Conservation (phyloP, 2,888 invertebrate genomes). For the Anodontia alba region DNA sequence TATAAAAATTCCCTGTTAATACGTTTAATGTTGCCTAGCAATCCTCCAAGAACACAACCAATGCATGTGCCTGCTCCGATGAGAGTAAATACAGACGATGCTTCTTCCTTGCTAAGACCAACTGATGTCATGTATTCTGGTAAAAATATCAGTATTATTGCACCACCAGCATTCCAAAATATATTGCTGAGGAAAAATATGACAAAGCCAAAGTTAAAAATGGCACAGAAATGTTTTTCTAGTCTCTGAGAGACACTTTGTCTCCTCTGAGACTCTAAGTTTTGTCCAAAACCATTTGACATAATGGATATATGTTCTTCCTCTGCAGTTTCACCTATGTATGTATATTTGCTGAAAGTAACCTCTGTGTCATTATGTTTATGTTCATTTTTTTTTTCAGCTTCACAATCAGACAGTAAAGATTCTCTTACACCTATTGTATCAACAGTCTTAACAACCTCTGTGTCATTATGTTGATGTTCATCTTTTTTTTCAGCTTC, state of each 20-base stretch:
- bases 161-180: slow-evolving; percentile 75
- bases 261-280: not conserved
- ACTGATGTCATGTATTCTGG: slow-evolving; percentile 69
- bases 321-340: not conserved
- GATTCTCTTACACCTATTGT: too few relatives aligned
- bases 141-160: slow-evolving; percentile 69
- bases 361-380: not conserved
- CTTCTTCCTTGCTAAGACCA: slow-evolving; percentile 64
- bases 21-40: slow-evolving; percentile 70
- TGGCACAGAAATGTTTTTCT: slow-evolving; percentile 39
- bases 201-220: slow-evolving; percentile 67
- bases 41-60: slow-evolving; percentile 74
- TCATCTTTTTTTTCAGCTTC: not conserved
- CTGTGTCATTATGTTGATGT: not conserved
- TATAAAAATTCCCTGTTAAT: slow-evolving; percentile 68
- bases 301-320: not conserved
- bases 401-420: not conserved
- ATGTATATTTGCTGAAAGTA: not conserved
- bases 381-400: not conserved
- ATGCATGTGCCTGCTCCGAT: slow-evolving; percentile 70
- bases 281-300: not conserved
- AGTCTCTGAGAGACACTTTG: slow-evolving; percentile 19
- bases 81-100: slow-evolving; percentile 65
- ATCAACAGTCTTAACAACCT: too few relatives aligned
- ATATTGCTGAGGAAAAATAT: slow-evolving; percentile 77